Evolutionary conservation across 2,113 vertebrate species (phyloP), one percentile per base, ranked within the genome.

Genomic region (Microtus montanus): DNA sequence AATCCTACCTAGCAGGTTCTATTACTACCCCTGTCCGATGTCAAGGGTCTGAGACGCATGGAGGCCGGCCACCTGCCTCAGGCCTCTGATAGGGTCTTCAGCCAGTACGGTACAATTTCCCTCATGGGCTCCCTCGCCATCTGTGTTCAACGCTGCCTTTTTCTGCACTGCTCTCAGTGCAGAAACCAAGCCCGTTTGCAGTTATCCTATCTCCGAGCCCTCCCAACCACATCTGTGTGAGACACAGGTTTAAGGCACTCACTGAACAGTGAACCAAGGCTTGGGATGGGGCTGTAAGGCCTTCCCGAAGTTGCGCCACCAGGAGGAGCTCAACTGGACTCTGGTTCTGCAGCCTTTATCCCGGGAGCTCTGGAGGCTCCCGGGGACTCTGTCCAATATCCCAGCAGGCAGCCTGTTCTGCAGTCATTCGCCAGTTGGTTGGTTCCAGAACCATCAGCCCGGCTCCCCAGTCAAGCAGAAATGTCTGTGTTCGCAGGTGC

Each of bases 401-500:
- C 47, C 2, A 1, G 96, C 85, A 44, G 90, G 90, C 4, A 2
- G 64, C 77, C 91, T 78, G 93, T 75, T 97, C 73, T 63, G 66
- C 17, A 1, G 63, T 77, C 30, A 19, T 90, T 15, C 0, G 14
- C 94, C 90, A 96, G 94, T 78, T 19, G 71, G 70, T 91, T 85
- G 94, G 83, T 93, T 96, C 96, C 87, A 90, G 94, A 93, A 33
- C 88, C 87, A n/a, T 96, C 84, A 41, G 92, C 94, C 2, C 0
- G 1, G 70, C 87, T 90, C 82, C 63, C 70, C 88, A 92, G 93
- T 92, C 84, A 79, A 95, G 94, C 97, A 93, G 94, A 96, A 92
- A 87, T 28, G 88, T 92, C 94, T 92, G 49, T 94, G 91, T 97
- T 95, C 90, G 26, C 96, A 95, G 95, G 68, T 85, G 96, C 93